Base-by-base conservation (phyloP, 2,888 invertebrate genomes). In the Argyresthia albistria region DNA sequence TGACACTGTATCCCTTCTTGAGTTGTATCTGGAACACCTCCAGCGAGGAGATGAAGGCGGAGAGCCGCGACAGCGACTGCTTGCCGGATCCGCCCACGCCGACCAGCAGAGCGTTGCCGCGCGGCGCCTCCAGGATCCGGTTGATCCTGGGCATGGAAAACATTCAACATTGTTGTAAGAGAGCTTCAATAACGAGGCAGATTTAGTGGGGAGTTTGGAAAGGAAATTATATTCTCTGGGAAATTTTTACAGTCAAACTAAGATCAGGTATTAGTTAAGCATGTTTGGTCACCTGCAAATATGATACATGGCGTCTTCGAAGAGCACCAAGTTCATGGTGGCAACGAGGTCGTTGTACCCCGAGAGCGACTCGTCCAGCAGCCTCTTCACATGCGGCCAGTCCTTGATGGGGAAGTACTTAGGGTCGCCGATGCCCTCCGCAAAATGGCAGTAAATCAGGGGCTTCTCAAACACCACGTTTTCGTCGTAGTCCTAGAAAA, bases 51-150 rank as follows among this genome's bases (percentile, higher is more conserved):
- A 98, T 96, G 70, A 94, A 98, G 0, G 97, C 93, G 0, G 98
- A 93, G 14, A 98, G 84, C 52, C 97, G 89, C 0, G 97, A 94
- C 45, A 98, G 83, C 4, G 96, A 96, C 76, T 98, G 97, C 71
- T 97, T 97, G 50, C 98, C 98, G 54, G 96, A 96, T 37, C 98
- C 98, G 43, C 98, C 98, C 0, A 98, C 98, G 35, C 98, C 98
- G 16, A 98, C 94, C 12, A 98, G 80, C 35, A 98, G 81, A 0
- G 97, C 97, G 71, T 98, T 97, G 11, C 98, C 97, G 62, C 97
- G 89, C 0, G 97, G 96, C 1, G 94, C 92, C 77, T 98, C 97
- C 65, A 98, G 80, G 60, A 98, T 97, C 53, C 98, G 92, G 75
- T 95, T 97, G 56, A 98, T 97, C 60, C 94, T 91, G 66, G n/a